phyloP scores from a whole-genome alignment of 2,113 vertebrate genomes.

The Onychorhynchus coronatus region DNA sequence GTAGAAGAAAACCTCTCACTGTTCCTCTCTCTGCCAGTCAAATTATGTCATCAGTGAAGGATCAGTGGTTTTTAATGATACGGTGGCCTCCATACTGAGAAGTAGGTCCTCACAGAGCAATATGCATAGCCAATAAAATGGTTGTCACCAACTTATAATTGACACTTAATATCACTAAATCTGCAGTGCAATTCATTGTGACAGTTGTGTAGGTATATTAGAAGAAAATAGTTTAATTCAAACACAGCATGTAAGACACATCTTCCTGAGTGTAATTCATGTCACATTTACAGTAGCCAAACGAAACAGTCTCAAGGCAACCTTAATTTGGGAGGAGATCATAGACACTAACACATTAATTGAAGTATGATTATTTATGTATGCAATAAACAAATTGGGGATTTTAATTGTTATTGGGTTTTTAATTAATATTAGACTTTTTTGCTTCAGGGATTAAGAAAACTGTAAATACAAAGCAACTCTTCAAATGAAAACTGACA shows the following conservation, averaged over 20 bases:
- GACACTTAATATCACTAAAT: constrained; percentile 86
- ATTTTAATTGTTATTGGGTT: constrained; percentile 76
- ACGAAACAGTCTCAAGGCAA: constrained; percentile 75
- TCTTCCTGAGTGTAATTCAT: constrained; percentile 77
- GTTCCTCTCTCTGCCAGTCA: constrained; percentile 84
- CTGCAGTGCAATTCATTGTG: constrained; percentile 82
- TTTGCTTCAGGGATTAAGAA: constrained; percentile 72
- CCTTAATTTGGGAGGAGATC: constrained; percentile 75
- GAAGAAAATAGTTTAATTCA: constrained; percentile 85
- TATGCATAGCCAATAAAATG: constrained; percentile 85
- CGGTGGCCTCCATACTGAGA: constrained; percentile 80
- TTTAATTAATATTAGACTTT: constrained; percentile 76
- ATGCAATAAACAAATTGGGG: constrained; percentile 76
- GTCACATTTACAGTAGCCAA: constrained; percentile 81
- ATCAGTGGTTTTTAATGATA: constrained; percentile 89
- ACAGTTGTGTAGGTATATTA: constrained; percentile 84
- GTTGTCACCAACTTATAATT: constrained; percentile 86
- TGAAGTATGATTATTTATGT: constrained; percentile 78
- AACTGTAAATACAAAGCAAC: constrained; percentile 62
- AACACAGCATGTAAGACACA: constrained; percentile 76
- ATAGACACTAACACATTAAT: constrained; percentile 73
- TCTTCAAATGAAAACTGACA: constrained; percentile 66
- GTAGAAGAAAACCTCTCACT: constrained; percentile 82
- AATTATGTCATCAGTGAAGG: constrained; percentile 90
- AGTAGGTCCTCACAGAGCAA: constrained; percentile 77